Conservation (phyloP, 1,140 invertebrate species). For the Augochlora pura region DNA sequence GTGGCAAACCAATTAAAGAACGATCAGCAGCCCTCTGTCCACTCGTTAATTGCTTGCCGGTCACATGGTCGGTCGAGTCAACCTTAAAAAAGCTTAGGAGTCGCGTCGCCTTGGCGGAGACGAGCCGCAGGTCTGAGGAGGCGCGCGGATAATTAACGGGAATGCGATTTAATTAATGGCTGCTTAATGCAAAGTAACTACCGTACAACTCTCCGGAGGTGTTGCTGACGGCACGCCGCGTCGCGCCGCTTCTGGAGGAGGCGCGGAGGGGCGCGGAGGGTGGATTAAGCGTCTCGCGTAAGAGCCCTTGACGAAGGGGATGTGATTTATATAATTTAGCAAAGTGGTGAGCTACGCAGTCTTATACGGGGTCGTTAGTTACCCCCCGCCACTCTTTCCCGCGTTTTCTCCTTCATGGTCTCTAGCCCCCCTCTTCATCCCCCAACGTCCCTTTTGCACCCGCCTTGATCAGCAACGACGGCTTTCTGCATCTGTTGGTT, state of each 20-base stretch:
- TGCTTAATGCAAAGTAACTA: slow-evolving; percentile 72
- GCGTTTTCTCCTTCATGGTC: slow-evolving; percentile 2
- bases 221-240: slow-evolving; percentile 22
- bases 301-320: slow-evolving; percentile 72
- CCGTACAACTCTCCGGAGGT: slow-evolving; percentile 53
- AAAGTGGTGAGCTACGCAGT: slow-evolving; percentile 72
- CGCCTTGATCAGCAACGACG: slow-evolving; percentile 54
- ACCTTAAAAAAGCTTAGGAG: background rate
- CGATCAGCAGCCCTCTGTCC: background rate
- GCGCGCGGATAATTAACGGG: slow-evolving; percentile 69
- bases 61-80: too few relatives aligned
- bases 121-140: slow-evolving; percentile 54
- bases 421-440: background rate
- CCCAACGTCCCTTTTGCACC: slow-evolving; percentile 6
- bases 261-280: slow-evolving; percentile 13
- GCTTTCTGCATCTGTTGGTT: slow-evolving; percentile 39
- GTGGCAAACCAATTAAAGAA: background rate
- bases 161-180: slow-evolving; percentile 71
- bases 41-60: slow-evolving; percentile 5
- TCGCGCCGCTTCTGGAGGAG: too few relatives aligned
- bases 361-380: slow-evolving; percentile 68
- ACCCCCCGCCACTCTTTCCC: slow-evolving; percentile 26
- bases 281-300: slow-evolving; percentile 70
- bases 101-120: background rate
- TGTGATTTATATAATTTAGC: slow-evolving; percentile 79